Base-by-base conservation (phyloP, 2,888 invertebrate species). In the Folsomia candida region DNA sequence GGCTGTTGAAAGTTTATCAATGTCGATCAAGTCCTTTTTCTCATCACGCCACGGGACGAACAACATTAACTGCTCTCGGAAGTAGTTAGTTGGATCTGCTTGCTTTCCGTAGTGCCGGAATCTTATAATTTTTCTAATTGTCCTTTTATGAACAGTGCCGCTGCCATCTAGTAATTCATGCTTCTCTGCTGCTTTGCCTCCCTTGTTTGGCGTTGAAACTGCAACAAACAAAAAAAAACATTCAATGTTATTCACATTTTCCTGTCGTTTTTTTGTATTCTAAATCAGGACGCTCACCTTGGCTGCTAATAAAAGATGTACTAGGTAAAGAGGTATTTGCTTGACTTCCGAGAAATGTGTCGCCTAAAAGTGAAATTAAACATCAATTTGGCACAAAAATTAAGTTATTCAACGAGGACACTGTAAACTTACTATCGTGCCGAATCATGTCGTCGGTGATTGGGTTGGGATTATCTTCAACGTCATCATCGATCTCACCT, bases 1-100 rank as follows among this genome's bases (percentile, higher is more conserved):
- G n/a, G 27, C 70, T 27, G 22, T 66, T 24, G 54, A 20, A 59
- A 72, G 61, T 47, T 28, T 27, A 63, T 78, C 59, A 11, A 73
- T 68, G 37, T 3, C 20, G 20, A 72, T 11, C 47, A 79, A 57
- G 47, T 76, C 78, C 11, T 28, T 26, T 61, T 64, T 27, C 71
- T 80, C 80, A 66, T 78, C 59, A 3, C 76, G 51, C 78, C 79
- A 80, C 1, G 79, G 80, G 6, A 73, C n/a, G 69, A 76, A 80
- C 14, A 80, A 59, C 74, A 80, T 75, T 1, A 80, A 9, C 37
- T 78, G 76, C 71, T 80, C 80, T 51, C 78, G 29, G 64, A 70
- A 78, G 67, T 73, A 79, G 25, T 79, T 70, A 14, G 65, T 54
- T 26, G 72, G 69, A 47, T 78, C 73, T 28, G 68, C 47, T n/a